phyloP scores from a whole-genome alignment of 1,140 invertebrate genomes.

The Andricus grossulariae region DNA sequence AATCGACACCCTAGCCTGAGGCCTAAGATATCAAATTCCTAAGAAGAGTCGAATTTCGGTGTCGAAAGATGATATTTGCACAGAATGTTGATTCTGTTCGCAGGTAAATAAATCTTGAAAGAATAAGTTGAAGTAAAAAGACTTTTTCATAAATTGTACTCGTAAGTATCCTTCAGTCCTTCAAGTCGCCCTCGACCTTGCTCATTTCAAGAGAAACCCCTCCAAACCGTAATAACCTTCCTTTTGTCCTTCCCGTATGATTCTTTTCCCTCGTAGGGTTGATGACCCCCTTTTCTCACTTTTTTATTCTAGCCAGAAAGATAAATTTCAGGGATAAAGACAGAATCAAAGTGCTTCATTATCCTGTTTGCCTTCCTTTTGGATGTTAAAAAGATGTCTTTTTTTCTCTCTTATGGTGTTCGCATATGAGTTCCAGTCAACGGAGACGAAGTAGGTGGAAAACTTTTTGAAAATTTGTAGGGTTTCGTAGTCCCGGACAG shows the following conservation, averaged over 20 bases:
- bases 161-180: conserved; percentile 4
- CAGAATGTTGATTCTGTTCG: too few relatives aligned
- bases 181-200: neutral
- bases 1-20: too few relatives aligned
- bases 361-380: neutral
- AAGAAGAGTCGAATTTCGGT: too few relatives aligned
- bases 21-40: too few relatives aligned
- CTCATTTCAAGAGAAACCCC: conserved; percentile 5
- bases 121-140: neutral
- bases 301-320: neutral
- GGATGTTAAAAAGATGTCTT: neutral
- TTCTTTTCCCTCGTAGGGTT: neutral
- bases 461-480: too few relatives aligned
- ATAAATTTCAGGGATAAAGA: conserved; percentile 8
- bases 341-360: conserved; percentile 24
- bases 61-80: too few relatives aligned
- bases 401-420: neutral
- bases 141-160: too few relatives aligned
- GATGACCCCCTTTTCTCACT: conserved; percentile 19
- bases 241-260: neutral
- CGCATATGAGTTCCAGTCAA: too few relatives aligned
- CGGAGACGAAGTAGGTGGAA: too few relatives aligned
- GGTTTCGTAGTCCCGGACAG: too few relatives aligned
- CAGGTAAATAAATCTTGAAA: neutral
- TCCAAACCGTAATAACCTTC: conserved; percentile 1